These are phyloP conservation scores for Melanotaenia maccullochi DNA, from an alignment of 2,797 vertebrate genomes.

Conservation along the genomic window DNA sequence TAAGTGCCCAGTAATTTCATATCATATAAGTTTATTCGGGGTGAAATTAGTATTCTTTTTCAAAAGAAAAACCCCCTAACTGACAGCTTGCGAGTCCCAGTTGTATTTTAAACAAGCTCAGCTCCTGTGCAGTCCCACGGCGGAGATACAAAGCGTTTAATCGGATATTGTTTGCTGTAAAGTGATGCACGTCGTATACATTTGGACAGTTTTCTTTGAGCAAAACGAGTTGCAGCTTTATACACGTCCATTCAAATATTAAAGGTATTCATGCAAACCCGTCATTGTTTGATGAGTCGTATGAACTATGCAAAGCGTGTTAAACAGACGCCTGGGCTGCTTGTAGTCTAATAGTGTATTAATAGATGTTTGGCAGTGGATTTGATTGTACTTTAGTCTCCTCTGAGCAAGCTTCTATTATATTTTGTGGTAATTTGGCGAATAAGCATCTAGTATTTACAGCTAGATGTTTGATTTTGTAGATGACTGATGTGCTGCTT, in stretches of 20 bases:
- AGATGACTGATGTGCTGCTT: background rate
- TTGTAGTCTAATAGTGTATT: background rate
- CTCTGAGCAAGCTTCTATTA: background rate
- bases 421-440: background rate
- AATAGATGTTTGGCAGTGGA: background rate
- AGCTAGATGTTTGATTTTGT: background rate
- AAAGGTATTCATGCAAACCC: background rate
- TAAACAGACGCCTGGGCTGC: background rate
- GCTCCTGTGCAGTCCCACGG: slow-evolving; percentile 11
- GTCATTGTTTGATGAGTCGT: slow-evolving; percentile 7
- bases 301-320: slow-evolving; percentile 19
- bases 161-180: slow-evolving; percentile 30
- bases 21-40: background rate
- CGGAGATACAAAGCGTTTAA: slow-evolving; percentile 10
- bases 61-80: background rate
- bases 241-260: background rate
- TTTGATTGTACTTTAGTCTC: background rate
- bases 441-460: background rate
- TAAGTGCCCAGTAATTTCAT: slow-evolving; percentile 51
- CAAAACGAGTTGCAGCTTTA: slow-evolving; percentile 17
- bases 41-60: slow-evolving; percentile 1
- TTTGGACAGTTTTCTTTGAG: slow-evolving; percentile 16
- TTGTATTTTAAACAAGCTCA: slow-evolving; percentile 5
- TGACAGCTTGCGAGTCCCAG: background rate
- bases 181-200: slow-evolving; percentile 29